Base-by-base conservation (phyloP, 1,140 invertebrate species). In the Pseudomyrmex concolor region DNA sequence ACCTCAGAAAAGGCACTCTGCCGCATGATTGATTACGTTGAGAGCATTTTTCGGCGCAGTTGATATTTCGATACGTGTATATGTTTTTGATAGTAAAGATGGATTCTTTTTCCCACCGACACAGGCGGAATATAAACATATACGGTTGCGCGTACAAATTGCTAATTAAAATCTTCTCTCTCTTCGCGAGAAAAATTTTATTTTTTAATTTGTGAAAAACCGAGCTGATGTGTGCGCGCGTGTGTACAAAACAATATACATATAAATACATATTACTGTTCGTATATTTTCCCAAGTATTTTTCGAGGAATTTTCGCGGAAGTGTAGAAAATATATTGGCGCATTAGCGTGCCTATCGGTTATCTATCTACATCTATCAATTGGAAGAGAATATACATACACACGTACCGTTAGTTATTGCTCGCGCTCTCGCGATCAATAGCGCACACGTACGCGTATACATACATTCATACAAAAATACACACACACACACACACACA, bases 341-440 rank as follows among this genome's bases (percentile, higher is more conserved):
- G n/a, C 62, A 76, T 64, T 66, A 68, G 9, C 51, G 34, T 57
- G 45, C 7, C 17, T 48, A 55, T 68, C 59, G 62, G 63, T 73
- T 57, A 72, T 72, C 62, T 62, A 78, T 68, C 64, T 51, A 25
- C 43, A 70, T 78, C 76, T 71, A 80, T 80, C 66, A 80, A 80
- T 66, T 48, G 54, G 64, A 19, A 60, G n/a, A 63, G 63, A 48
- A 66, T 73, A 81, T 81, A 72, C 50, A 68, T 86, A 85, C 71
- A 59, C 43, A 78, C 19, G 70, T 62, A 50, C 8, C 34, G 84
- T 85, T 74, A 64, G 78, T 83, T 74, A 86, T 86, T 83, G 81
- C 71, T 50, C 22, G 34, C 22, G 57, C 34, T 34, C 34, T 43
- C 62, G 34, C 34, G 84, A 59, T 86, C 85, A 54, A 86, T 85